Evolutionary conservation across 2,888 invertebrate genomes (phyloP).

Genomic region (Ormyrus pomaceus): DNA sequence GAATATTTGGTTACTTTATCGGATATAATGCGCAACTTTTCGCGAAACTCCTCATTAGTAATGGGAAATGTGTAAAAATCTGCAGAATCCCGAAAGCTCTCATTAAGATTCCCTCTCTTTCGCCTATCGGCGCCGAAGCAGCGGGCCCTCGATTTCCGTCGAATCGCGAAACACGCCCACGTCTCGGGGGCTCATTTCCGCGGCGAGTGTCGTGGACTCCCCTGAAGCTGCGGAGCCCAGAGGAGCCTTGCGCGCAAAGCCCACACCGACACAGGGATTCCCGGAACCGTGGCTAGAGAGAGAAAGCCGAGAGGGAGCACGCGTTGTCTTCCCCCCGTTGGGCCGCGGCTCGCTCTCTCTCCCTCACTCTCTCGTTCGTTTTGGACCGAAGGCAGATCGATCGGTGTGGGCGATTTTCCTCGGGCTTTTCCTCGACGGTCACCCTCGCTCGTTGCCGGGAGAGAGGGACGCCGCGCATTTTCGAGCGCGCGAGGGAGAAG

Average conservation of each 20-base stretch:
- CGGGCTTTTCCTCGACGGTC: slow-evolving; percentile 73
- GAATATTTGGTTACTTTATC: no score
- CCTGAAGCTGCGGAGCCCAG: slow-evolving; percentile 21
- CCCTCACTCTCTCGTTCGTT: slow-evolving; percentile 61
- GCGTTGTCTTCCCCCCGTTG: slow-evolving; percentile 46
- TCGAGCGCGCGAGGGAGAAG: slow-evolving; percentile 49
- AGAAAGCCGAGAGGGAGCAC: slow-evolving; percentile 52
- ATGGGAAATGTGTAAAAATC: no score
- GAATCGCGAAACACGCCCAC: background rate
- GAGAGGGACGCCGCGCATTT: slow-evolving; percentile 44
- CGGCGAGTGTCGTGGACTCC: slow-evolving; percentile 2
- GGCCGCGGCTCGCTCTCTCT: no score
- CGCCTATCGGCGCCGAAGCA: no score
- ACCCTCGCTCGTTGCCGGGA: slow-evolving; percentile 63
- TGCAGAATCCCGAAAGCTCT: no score
- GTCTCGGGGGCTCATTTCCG: no score
- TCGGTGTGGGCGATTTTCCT: slow-evolving; percentile 73
- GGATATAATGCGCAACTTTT: no score
- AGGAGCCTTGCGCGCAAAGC: slow-evolving; percentile 52
- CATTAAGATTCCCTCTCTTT: no score
- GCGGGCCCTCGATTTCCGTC: background rate
- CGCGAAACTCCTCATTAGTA: no score
- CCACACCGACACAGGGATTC: slow-evolving; percentile 60
- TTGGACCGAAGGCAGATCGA: slow-evolving; percentile 75
- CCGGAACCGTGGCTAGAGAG: slow-evolving; percentile 57